Base-by-base conservation (phyloP, 2,888 invertebrate species). In the Gonocerus acuteangulatus region DNA sequence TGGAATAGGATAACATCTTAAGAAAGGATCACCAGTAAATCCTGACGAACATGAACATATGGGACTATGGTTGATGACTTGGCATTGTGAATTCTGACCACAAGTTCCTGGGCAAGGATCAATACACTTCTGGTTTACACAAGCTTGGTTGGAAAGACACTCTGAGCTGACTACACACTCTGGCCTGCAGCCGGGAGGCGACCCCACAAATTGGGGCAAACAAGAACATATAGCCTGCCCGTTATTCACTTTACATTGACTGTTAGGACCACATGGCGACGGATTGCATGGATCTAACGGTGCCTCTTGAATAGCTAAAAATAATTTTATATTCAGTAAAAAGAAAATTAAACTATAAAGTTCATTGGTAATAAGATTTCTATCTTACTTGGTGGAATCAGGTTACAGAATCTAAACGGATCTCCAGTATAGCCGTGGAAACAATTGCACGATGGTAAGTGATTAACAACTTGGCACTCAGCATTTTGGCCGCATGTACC, bases 191-290 rank as follows among this genome's bases (percentile, higher is more conserved):
- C 79, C 80, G 61, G 85, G 84, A 23, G 84, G 85, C 65, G 76
- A 76, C 51, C 86, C 86, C 52, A 80, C 77, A 69, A 82, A 85
- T 67, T 80, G 79, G 45, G 79, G 78, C 65, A 82, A 73, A 71
- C 88, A 88, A 52, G 84, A 84, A 71, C 88, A 89, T 16, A 85
- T 80, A 0, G 82, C 83, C 75, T 85, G 84, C 21, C 79, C 80
- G 68, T 86, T 86, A 21, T 81, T 72, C 72, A 83, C 85, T 68
- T 83, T 82, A 71, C 91, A 91, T 69, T 84, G 79, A 66, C 89
- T 88, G 71, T 89, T 89, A 4, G 88, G 83, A 42, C 91, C 91
- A 72, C 91, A 92, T 0, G 89, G 89, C 2, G 86, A 84, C 52
- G 89, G 88, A 65, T 78, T 74, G 70, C 90, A 90, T 1, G 88